phyloP scores from a whole-genome alignment of 2,797 vertebrate genomes.

The Morelia viridis region DNA sequence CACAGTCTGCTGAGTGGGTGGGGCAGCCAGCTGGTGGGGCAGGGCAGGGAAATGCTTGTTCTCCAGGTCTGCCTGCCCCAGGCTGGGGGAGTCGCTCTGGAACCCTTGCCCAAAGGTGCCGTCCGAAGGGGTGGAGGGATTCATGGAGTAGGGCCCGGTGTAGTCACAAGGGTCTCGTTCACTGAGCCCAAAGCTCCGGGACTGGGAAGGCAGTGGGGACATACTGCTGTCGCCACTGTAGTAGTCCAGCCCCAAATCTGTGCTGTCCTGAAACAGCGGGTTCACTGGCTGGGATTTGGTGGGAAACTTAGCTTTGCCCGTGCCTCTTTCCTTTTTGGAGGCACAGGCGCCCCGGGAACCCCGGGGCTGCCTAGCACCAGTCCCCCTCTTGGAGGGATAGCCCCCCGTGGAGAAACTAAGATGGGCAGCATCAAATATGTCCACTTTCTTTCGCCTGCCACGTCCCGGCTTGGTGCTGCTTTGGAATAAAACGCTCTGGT shows the following conservation, averaged over 20 bases:
- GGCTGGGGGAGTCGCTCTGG: conserved; percentile 89
- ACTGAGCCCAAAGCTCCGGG: conserved; percentile 83
- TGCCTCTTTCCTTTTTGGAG: conserved; percentile 87
- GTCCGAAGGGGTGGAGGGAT: conserved; percentile 95
- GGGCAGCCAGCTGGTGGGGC: conserved; percentile 79
- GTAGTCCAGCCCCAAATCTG: conserved; percentile 89
- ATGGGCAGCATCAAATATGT: conserved; percentile 79
- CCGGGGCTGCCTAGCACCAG: conserved; percentile 84
- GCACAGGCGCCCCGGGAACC: conserved; percentile 86
- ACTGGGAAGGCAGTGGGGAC: conserved; percentile 90
- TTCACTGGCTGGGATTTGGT: conserved; percentile 75
- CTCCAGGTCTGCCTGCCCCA: conserved; percentile 88
- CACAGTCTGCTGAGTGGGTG: conserved; percentile 71
- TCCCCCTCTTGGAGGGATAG: conserved; percentile 85
- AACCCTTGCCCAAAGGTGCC: conserved; percentile 92
- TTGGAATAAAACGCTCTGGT: conserved; percentile 97
- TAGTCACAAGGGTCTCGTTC: conserved; percentile 92
- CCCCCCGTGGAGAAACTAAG: conserved; percentile 79
- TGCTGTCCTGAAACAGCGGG: conserved; percentile 87
- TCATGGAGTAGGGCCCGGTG: conserved; percentile 93
- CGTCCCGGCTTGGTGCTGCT: conserved; percentile 91
- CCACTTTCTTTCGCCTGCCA: conserved; percentile 92
- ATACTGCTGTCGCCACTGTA: conserved; percentile 98
- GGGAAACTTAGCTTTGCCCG: conserved; percentile 86
- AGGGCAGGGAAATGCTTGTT: conserved; percentile 81